phyloP scores from a whole-genome alignment of 2,888 invertebrate genomes.

The Glaucopsyche alexis region DNA sequence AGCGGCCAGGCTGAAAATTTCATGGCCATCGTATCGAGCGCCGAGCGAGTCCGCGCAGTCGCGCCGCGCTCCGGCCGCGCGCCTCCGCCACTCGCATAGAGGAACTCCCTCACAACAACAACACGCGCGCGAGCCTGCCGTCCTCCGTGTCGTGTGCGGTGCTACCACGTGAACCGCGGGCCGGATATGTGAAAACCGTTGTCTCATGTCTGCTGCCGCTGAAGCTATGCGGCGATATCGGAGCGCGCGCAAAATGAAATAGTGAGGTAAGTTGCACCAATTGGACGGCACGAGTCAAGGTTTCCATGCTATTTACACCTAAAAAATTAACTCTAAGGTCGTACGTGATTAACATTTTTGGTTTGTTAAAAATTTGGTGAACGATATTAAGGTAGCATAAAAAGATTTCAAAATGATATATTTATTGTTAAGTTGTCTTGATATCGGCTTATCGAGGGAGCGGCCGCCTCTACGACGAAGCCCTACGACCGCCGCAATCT shows the following conservation, averaged over 20 bases:
- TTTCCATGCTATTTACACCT: neutral
- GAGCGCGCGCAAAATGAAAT: conserved; percentile 69
- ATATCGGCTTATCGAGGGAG: conserved; percentile 56
- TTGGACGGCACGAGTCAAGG: neutral
- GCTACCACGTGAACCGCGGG: conserved; percentile 52
- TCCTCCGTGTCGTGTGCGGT: conserved; percentile 52
- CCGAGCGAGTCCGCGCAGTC: conserved; percentile 65
- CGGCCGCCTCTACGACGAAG: conserved; percentile 67
- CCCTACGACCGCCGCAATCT: conserved; percentile 76
- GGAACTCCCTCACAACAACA: conserved; percentile 49
- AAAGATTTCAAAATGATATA: neutral
- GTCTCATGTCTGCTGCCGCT: conserved; percentile 54
- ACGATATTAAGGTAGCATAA: neutral
- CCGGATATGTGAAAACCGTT: conserved; percentile 59
- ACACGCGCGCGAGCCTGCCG: conserved; percentile 54
- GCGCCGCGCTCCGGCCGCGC: conserved; percentile 59
- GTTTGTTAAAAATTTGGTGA: neutral
- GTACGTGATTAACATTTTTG: neutral
- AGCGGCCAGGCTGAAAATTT: conserved; percentile 73
- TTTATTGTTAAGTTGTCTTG: conserved; percentile 23
- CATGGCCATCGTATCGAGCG: conserved; percentile 78
- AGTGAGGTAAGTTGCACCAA: conserved; percentile 62
- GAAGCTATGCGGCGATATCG: conserved; percentile 59
- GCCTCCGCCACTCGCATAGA: conserved; percentile 52
- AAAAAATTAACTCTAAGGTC: neutral